phyloP scores from a whole-genome alignment of 2,113 vertebrate genomes.

The Leuciscus idus region DNA sequence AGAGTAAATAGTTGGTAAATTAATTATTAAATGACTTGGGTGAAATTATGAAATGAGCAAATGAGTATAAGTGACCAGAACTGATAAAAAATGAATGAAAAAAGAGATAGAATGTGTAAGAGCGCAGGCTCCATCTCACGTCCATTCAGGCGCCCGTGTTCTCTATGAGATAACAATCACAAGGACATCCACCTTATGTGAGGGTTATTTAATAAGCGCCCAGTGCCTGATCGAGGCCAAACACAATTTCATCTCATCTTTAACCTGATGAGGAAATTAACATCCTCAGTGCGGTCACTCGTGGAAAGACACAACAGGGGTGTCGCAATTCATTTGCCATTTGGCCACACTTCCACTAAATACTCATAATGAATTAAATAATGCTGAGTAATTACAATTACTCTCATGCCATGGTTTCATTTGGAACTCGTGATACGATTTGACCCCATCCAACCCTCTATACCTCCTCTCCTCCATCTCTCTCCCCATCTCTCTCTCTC shows the following conservation, averaged over 20 bases:
- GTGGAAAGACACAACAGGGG: slow-evolving; percentile 67
- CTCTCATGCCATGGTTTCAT: slow-evolving; percentile 70
- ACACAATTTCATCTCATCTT: slow-evolving; percentile 63
- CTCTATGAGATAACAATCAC: slow-evolving; percentile 30
- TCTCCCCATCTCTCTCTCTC: neutral
- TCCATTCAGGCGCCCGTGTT: neutral
- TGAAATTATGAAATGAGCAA: neutral
- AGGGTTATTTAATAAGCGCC: slow-evolving; percentile 46
- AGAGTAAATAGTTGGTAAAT: neutral
- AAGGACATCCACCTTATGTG: slow-evolving; percentile 32
- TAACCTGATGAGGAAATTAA: slow-evolving; percentile 76
- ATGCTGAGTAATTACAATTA: slow-evolving; percentile 79
- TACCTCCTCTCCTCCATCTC: slow-evolving; percentile 1
- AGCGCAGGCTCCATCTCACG: neutral
- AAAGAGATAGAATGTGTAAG: neutral
- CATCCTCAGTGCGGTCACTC: slow-evolving; percentile 67
- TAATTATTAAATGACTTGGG: too few species aligned
- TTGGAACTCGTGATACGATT: slow-evolving; percentile 78
- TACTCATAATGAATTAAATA: slow-evolving; percentile 78
- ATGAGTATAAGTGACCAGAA: neutral
- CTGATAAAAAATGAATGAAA: neutral
- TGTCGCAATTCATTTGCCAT: slow-evolving; percentile 73
- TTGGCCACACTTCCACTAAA: slow-evolving; percentile 75
- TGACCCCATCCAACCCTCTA: slow-evolving; percentile 61
- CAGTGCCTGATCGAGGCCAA: slow-evolving; percentile 40